phyloP scores from a whole-genome alignment of 2,888 invertebrate species.

The Poecilus cupreus region DNA sequence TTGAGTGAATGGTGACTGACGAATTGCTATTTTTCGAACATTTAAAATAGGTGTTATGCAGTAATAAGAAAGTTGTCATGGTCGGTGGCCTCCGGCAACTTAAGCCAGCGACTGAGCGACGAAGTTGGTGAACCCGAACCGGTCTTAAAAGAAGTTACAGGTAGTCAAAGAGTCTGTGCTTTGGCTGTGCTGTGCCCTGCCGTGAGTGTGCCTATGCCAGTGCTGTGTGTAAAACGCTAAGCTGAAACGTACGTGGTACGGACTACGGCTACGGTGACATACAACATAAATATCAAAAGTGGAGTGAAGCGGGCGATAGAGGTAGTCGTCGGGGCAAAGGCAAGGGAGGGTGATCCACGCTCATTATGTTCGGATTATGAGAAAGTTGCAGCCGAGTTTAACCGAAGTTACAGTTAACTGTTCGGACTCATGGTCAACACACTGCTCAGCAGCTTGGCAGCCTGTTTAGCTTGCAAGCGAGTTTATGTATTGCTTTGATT shows the following conservation, averaged over 20 bases:
- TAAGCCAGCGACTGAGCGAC: constrained; percentile 30
- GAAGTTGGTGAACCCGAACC: constrained; percentile 57
- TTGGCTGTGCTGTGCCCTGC: too few species aligned
- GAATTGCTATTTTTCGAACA: constrained; percentile 52
- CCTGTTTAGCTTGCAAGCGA: constrained; percentile 46
- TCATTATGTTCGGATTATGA: constrained; percentile 57
- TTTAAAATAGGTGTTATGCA: constrained; percentile 55
- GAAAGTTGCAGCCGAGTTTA: constrained; percentile 57
- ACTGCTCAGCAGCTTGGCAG: constrained; percentile 52
- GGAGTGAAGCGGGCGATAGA: constrained; percentile 51
- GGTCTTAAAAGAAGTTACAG: constrained; percentile 59
- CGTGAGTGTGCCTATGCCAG: too few species aligned
- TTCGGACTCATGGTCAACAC: constrained; percentile 58
- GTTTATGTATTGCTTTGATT: constrained; percentile 42
- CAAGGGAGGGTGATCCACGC: constrained; percentile 13
- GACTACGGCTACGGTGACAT: constrained; percentile 50
- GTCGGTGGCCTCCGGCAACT: constrained; percentile 33
- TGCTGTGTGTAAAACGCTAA: constrained; percentile 12
- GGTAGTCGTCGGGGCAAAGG: not conserved
- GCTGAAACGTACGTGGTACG: constrained; percentile 32
- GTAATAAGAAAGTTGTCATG: constrained; percentile 59
- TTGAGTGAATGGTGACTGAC: constrained; percentile 48
- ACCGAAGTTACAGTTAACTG: constrained; percentile 56
- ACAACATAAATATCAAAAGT: constrained; percentile 58
- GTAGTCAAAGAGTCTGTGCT: constrained; percentile 58